Evolutionary conservation across 35 echinoderm and acorn worm genomes (phyloP).

Genomic region (Holothuria glaberrima): DNA sequence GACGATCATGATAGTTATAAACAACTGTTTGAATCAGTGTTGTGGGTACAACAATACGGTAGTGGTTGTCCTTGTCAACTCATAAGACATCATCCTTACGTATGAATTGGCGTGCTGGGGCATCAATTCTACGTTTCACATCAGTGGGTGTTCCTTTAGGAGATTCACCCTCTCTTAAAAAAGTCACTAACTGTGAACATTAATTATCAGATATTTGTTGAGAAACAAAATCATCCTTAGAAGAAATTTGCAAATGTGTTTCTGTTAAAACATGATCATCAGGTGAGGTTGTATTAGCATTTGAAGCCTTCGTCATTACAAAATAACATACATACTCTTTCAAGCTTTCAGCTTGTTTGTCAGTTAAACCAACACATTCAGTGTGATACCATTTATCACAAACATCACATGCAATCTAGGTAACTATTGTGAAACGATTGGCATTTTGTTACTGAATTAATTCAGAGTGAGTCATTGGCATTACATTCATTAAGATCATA

Average conservation of each 20-base stretch:
- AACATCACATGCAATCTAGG: slow-evolving; percentile 37
- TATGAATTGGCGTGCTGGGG: not conserved
- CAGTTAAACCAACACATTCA: no score
- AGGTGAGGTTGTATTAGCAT: not conserved
- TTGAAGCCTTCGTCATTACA: not conserved
- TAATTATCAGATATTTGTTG: slow-evolving; percentile 9
- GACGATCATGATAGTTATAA: slow-evolving; percentile 42
- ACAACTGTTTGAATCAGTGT: slow-evolving; percentile 20
- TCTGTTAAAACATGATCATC: no score
- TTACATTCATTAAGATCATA: slow-evolving; percentile 25
- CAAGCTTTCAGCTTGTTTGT: no score
- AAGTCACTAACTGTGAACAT: slow-evolving; percentile 10
- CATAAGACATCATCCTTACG: not conserved
- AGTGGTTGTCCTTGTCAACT: not conserved
- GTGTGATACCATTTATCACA: no score
- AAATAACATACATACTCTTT: slow-evolving; percentile 20
- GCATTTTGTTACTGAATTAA: not conserved
- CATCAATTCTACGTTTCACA: not conserved
- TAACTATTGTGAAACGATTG: not conserved
- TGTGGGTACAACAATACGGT: no score
- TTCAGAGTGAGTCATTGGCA: slow-evolving; percentile 13
- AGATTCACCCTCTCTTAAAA: not conserved
- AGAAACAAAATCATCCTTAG: no score
- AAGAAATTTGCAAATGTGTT: no score
- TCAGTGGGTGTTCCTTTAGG: not conserved